These are phyloP conservation scores for Caranx melampygus DNA, from an alignment of 2,113 vertebrate species.

Conservation along the genomic window DNA sequence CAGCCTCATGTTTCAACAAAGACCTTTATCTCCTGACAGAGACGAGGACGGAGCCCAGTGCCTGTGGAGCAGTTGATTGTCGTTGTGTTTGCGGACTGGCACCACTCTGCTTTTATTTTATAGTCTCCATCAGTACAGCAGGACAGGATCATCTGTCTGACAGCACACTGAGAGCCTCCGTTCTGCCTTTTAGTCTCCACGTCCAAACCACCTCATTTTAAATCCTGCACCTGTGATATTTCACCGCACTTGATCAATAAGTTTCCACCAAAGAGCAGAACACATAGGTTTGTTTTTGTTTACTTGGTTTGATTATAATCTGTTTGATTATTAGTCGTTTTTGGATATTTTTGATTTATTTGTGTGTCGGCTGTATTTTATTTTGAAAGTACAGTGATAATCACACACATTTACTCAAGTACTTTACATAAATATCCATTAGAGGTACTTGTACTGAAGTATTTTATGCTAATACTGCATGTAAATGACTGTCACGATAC, in stretches of 20 bases:
- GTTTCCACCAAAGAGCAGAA: neutral
- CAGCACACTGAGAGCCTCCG: neutral
- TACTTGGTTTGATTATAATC: too few relatives aligned
- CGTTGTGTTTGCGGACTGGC: conserved; percentile 7
- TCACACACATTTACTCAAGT: too few relatives aligned
- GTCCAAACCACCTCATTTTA: neutral
- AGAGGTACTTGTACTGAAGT: neutral
- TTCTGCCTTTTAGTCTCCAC: neutral
- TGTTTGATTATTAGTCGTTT: too few relatives aligned
- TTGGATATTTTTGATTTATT: too few relatives aligned
- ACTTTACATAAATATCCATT: too few relatives aligned
- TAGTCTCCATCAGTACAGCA: neutral
- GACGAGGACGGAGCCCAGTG: conserved; percentile 9
- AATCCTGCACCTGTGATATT: neutral
- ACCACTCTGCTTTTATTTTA: neutral
- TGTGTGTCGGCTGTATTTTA: too few relatives aligned
- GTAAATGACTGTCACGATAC: too few relatives aligned
- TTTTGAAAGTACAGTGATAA: neutral
- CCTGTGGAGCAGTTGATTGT: neutral
- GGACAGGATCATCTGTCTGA: neutral
- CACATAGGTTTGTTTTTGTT: neutral
- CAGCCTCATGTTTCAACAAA: conserved; percentile 16
- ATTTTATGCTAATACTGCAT: neutral
- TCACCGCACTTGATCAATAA: neutral
- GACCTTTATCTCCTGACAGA: conserved; percentile 29